Base-by-base conservation (phyloP, 2,113 vertebrate genomes). In the Amblyopsis rosae region DNA sequence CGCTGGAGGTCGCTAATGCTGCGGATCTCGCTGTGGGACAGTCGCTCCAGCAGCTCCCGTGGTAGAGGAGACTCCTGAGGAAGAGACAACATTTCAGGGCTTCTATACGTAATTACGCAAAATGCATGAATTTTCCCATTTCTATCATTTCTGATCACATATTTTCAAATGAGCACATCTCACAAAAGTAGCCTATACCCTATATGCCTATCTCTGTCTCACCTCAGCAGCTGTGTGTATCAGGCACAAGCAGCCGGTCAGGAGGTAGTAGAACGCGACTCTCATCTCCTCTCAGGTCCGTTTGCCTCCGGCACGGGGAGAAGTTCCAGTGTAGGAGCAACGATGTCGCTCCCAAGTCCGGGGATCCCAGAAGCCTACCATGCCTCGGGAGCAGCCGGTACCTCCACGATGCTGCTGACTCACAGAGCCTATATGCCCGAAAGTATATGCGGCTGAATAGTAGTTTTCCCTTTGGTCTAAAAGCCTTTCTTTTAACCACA, bases 1-100 rank as follows among this genome's bases (percentile, higher is more conserved):
- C 96, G 95, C 95, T 98, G 96, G 91, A 98, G 93, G 92, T 97
- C 96, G 84, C 95, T 94, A 92, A 98, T 97, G 93, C 93, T 98
- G 91, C 91, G 93, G 88, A 97, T 98, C 81, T 97, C 95, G 82
- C 95, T 98, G 90, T 91, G 92, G 60, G 95, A 94, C 88, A 98
- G 93, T 56, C 94, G 92, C 90, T 98, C 95, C 71, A 96, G 91
- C 68, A 98, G 91, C 91, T 98, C 96, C 86, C 86, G 94, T 68
- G 96, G 96, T 74, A 97, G 94, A 80, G 94, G 93, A 48, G 93
- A 93, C 90, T 96, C 96, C 96, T 98, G 77, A 86, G 76, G 86
- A 87, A 72, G 59, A 9, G 70, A 61, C 67, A 51, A 53, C 54
- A 49, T 15, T 32, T 41, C 35, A 41, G 35, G 35, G 35, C 35